Base-by-base conservation (phyloP, 1,140 invertebrate species). In the Lepidotrigona ventralis region DNA sequence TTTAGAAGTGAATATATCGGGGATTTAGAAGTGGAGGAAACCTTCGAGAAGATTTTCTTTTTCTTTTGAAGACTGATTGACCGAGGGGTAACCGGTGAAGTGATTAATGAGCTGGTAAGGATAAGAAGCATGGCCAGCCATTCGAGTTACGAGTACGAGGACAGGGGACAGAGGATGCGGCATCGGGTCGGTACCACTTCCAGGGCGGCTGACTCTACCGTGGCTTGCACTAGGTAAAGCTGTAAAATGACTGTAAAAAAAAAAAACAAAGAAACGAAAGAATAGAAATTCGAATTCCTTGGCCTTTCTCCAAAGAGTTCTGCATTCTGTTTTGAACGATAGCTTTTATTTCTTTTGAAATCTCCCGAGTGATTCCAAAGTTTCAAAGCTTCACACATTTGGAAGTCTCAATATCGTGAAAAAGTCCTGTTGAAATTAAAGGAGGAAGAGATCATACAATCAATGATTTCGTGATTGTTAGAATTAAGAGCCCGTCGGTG, bases 101-200 rank as follows among this genome's bases (percentile, higher is more conserved):
- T 85, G 68, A 75, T 85, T 85, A 68, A 89, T 86, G 80, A 76
- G 23, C 73, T 85, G 58, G 69, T 87, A 69, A 88, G 29, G 66
- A 26, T 19, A 26, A 51, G 19, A 23, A 54, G 21, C 39, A 94
- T 94, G 93, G 90, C 93, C 54, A 91, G 91, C 58, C 92, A 94
- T 83, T 84, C 92, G 15, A 89, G 85, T 29, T 94, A 92, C 71
- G 93, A 94, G 51, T 94, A 93, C 80, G 93, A 93, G 56, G 93
- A 93, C 39, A 90, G 93, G 46, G 90, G 88, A 1, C 93, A 93
- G 77, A 92, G 93, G 70, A 90, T 92, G 77, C 83, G 93, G 39
- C 93, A 94, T 77, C 89, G 93, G 26, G 89, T 92, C 11, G 91
- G 88, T 14, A 81, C 91, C 4, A 87, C 91, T 9, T 90, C 91